Base-by-base conservation (phyloP, 1,140 invertebrate species). In the Chymomyza costata region DNA sequence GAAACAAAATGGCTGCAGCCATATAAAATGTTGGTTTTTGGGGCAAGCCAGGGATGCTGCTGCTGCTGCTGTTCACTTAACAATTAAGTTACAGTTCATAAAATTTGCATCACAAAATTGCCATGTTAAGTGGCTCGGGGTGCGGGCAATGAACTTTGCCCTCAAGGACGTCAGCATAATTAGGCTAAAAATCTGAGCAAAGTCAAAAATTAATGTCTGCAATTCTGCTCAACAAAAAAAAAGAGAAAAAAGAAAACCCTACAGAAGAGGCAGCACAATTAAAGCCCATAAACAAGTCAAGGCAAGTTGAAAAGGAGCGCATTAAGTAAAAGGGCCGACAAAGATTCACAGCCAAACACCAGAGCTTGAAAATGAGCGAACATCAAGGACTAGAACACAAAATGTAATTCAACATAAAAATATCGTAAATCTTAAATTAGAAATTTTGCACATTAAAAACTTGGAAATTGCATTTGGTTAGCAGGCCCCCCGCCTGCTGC, bases 341-440 rank as follows among this genome's bases (percentile, higher is more conserved):
- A 41, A 50, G 60, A 80, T 73, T 80, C 64, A 13, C 73, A 78
- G 66, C 63, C 71, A 54, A 76, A 76, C 65, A 76, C 65, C 71
- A 78, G 63, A 38, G 17, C 31, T 56, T 32, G 70, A 76, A 65
- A 76, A 76, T 70, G 70, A 70, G 65, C 65, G 57, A 76, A 78
- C 65, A 66, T 78, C 71, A 62, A 32, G 37, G 38, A 28, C 19
- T 16, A 15, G 14, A 44, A 37, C 25, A 41, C 25, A 13, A 61
- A 58, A 58, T 78, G 73, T 80, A 80, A 73, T 80, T 80, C 73
- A 59, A 80, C 73, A 80, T 80, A 80, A 80, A 80, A 80, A 80
- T 80, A 80, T 80, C 73, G 73, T 80, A 80, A 80, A 80, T 80
- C 73, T 80, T 80, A 80, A 80, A 80, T 80, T 80, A 80, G 73